Conservation (phyloP, 2,888 invertebrate genomes). For the Epirrita christyi region DNA sequence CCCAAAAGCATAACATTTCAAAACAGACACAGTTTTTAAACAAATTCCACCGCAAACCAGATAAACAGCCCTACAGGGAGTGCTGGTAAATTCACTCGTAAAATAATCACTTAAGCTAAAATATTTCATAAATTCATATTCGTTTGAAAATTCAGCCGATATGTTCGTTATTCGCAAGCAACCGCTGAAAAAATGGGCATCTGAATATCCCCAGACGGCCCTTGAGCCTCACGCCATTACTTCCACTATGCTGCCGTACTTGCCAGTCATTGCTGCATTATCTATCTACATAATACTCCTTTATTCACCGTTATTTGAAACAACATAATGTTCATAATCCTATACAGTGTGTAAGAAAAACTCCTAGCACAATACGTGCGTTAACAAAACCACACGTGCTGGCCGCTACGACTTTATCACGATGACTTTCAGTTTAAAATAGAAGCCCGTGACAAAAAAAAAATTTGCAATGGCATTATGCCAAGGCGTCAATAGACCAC, state of each 20-base stretch:
- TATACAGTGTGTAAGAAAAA: background rate
- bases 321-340: conserved; percentile 13
- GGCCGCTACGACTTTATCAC: conserved; percentile 13
- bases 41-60: conserved; percentile 11
- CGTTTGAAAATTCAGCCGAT: conserved; percentile 21
- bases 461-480: conserved; percentile 38
- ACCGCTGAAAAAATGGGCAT: conserved; percentile 39
- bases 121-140: conserved; percentile 15
- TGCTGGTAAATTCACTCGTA: conserved; percentile 7
- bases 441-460: background rate
- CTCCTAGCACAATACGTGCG: conserved; percentile 19
- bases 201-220: conserved; percentile 44
- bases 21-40: conserved; percentile 1
- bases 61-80: conserved; percentile 11
- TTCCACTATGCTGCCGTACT: conserved; percentile 45
- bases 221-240: conserved; percentile 50
- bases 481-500: conserved; percentile 53
- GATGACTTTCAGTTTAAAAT: conserved; percentile 19
- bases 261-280: conserved; percentile 40
- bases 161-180: conserved; percentile 14
- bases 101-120: conserved; percentile 28
- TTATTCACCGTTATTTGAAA: conserved; percentile 1
- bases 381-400: conserved; percentile 13
- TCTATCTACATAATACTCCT: conserved; percentile 25
- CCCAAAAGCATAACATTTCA: background rate